phyloP scores from a whole-genome alignment of 2,113 vertebrate genomes.

The Trogon melanurus region DNA sequence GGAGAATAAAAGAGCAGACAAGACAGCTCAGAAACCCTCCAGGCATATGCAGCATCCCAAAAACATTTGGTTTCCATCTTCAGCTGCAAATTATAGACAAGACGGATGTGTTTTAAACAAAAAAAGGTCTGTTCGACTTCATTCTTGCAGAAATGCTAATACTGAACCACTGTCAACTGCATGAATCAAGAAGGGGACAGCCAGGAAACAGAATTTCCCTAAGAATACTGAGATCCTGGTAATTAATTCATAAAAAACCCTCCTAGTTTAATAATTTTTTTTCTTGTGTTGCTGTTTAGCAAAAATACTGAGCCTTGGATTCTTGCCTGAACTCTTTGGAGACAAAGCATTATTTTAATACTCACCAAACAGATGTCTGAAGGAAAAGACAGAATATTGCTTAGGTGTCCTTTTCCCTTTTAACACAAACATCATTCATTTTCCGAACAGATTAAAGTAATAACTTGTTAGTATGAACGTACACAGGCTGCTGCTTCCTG shows the following conservation, averaged over 20 bases:
- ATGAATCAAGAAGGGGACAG: slow-evolving; percentile 44
- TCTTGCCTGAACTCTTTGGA: slow-evolving; percentile 8
- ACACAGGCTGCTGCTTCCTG: neutral
- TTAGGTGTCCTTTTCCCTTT: slow-evolving; percentile 34
- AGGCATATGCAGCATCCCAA: slow-evolving; percentile 45
- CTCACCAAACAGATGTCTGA: neutral
- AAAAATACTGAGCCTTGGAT: slow-evolving; percentile 22
- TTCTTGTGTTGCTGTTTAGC: neutral
- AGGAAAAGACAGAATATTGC: neutral
- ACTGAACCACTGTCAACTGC: slow-evolving; percentile 45
- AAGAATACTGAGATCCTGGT: slow-evolving; percentile 49
- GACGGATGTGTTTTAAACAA: slow-evolving; percentile 63
- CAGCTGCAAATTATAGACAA: slow-evolving; percentile 59
- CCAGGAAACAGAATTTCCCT: slow-evolving; percentile 60
- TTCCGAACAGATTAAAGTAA: neutral
- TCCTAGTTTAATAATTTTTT: neutral
- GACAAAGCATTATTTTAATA: slow-evolving; percentile 28
- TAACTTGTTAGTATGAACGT: neutral
- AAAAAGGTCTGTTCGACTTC: slow-evolving; percentile 66
- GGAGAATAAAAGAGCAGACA: slow-evolving; percentile 58
- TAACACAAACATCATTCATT: neutral
- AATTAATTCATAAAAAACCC: slow-evolving; percentile 52
- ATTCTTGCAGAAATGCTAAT: slow-evolving; percentile 67
- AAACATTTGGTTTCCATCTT: slow-evolving; percentile 75
- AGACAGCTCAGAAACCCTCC: slow-evolving; percentile 58